Conservation (phyloP, 2,113 vertebrate species). For the Pheucticus melanocephalus region DNA sequence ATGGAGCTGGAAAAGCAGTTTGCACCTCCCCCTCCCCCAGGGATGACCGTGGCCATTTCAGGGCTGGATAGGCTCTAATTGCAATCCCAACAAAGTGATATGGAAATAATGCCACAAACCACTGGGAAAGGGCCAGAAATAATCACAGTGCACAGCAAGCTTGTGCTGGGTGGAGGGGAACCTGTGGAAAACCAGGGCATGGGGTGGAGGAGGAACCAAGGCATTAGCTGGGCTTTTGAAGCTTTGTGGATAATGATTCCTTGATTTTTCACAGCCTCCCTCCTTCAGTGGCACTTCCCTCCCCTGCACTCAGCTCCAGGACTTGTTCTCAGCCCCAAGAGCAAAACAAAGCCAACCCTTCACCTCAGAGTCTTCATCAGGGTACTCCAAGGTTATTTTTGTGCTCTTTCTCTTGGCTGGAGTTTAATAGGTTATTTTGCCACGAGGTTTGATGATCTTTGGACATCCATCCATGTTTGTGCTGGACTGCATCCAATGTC, state of each 20-base stretch:
- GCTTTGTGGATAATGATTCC: not conserved
- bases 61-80: not conserved
- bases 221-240: not conserved
- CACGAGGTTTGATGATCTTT: not conserved
- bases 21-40: fast-evolving
- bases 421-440: not conserved
- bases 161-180: not conserved
- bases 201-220: not conserved
- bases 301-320: not conserved
- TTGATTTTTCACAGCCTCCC: not conserved
- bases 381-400: not conserved
- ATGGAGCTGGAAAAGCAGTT: not conserved
- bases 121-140: not conserved
- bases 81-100: not conserved
- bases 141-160: not conserved
- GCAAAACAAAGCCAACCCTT: not conserved
- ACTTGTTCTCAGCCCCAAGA: not conserved
- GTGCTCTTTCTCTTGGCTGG: not conserved
- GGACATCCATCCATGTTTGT: fast-evolving
- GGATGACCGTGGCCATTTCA: not conserved
- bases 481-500: not conserved
- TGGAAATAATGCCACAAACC: not conserved
- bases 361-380: not conserved
- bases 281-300: not conserved
- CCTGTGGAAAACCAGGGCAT: not conserved